Base-by-base conservation (phyloP, 1,140 invertebrate species). In the Pantala flavescens region DNA sequence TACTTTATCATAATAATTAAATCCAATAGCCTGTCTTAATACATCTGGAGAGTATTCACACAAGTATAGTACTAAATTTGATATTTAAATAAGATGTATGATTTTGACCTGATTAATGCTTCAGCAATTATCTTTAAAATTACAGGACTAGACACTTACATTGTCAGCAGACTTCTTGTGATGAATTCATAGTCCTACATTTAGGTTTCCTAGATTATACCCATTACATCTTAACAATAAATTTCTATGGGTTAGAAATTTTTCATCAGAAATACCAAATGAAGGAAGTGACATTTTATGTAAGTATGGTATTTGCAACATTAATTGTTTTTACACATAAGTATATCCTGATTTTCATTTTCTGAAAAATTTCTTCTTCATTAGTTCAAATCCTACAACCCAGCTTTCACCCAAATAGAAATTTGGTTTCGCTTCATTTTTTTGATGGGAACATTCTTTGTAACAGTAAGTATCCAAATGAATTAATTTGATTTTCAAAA, bases 341-440 rank as follows among this genome's bases (percentile, higher is more conserved):
- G 70, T 49, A 70, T n/a, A n/a, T n/a, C n/a, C n/a, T n/a, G 70
- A 49, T 42, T 24, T 36, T 72, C 24, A 71, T 71, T n/a, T 76
- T n/a, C 43, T 72, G 28, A 36, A 36, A 36, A n/a, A 42, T 74
- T 70, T 24, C 72, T 73, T 78, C 79, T 75, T 80, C 90, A 89
- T 76, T 86, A 98, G 95, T 97, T 98, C 81, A 96, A 96, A 83
- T 96, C 91, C 14, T 98, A 97, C 83, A 98, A 97, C 83, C 93
- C 95, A 72, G 90, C 90, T 0, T 98, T 98, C 80, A 98, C 96
- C 12, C 94, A 97, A 84, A 91, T 98, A 79, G 96, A 98, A 85
- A 96, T 98, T 75, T 98, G 95, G 94, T 96, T 98, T 81, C 85
- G 96, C 78, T 93, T 97, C 81, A 93, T 97, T 78, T 98, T 98